Conservation (phyloP, 2,797 vertebrate genomes). For the Pipistrellus kuhlii region DNA sequence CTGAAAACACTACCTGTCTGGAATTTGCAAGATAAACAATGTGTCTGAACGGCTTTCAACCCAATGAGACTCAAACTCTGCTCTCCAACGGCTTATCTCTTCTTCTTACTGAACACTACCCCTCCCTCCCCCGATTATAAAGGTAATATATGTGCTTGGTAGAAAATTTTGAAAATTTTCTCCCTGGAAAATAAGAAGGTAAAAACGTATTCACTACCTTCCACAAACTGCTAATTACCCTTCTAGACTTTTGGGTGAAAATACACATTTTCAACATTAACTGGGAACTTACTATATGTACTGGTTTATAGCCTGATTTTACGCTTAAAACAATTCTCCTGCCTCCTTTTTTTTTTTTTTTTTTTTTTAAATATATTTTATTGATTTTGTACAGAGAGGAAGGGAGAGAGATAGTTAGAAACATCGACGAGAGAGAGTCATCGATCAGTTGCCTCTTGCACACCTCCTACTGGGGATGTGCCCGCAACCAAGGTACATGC, state of each 20-base stretch:
- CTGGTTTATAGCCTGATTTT: not conserved
- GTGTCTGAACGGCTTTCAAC: not conserved
- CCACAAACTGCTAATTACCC: conserved; percentile 32
- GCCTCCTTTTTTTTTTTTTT: not conserved
- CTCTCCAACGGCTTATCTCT: not conserved
- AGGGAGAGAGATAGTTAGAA: no score
- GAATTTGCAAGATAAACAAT: conserved; percentile 42
- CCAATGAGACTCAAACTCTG: not conserved
- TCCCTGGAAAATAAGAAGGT: conserved; percentile 51
- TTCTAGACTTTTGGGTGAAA: conserved; percentile 53
- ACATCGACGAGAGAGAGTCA: no score
- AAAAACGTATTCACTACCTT: conserved; percentile 36
- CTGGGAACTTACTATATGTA: conserved; percentile 14
- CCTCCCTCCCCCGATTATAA: not conserved
- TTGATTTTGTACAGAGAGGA: no score
- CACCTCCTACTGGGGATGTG: no score
- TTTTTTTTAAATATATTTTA: no score
- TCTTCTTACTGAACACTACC: conserved; percentile 27
- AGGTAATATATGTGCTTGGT: not conserved
- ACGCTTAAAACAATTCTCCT: not conserved
- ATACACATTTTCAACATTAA: conserved; percentile 41
- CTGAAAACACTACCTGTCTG: conserved; percentile 65
- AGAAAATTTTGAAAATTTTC: conserved; percentile 33
- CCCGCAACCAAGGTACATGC: no score
- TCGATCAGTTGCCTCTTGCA: no score